Base-by-base conservation (phyloP, 2,797 vertebrate genomes). In the Acestrorhynchus altus region DNA sequence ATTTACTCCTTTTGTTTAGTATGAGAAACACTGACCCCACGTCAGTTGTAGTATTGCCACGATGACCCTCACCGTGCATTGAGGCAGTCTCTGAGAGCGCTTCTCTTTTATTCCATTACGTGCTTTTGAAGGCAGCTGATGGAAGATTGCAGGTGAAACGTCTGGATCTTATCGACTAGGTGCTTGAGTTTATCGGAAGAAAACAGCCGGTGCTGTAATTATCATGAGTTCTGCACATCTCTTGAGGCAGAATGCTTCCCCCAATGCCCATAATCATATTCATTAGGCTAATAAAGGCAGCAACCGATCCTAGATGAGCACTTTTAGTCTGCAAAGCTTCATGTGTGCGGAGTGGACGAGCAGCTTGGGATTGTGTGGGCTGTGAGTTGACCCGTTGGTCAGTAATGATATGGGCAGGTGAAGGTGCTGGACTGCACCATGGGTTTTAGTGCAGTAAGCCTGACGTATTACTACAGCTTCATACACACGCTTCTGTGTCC, bases 101-200 rank as follows among this genome's bases (percentile, higher is more conserved):
- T 4, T 22, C 64, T 68, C 61, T 65, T 20, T 79, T 59, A 73
- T 79, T 73, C 71, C 63, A 73, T 73, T 73, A 79, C 60, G 69
- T 52, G 61, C 51, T 60, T 20, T 31, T 49, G 51, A 59, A 73
- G 60, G 73, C 70, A 73, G 63, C 70, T 52, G 71, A 73, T 61
- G 54, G 63, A 68, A 67, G 70, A 72, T 79, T 64, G 54, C 63
- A 73, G 77, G 54, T 79, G 70, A 79, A 79, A 40, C 54, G 71
- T 67, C 64, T 63, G 66, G 56, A 63, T 42, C 59, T 61, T 74
- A 70, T 71, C 31, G 60, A 77, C 73, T 49, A 28, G 46, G 20
- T 35, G 46, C 72, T 75, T 18, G 24, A 51, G 44, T 72, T 69
- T 72, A 74, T 72, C 73, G 66, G 67, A 71, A 72, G 49, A 71